Percentiles rank a stretch among this genome's conserved stretches.
Evolutionary conservation across 2,113 vertebrate species (phyloP).

Genomic region (Rattus rattus): DNA sequence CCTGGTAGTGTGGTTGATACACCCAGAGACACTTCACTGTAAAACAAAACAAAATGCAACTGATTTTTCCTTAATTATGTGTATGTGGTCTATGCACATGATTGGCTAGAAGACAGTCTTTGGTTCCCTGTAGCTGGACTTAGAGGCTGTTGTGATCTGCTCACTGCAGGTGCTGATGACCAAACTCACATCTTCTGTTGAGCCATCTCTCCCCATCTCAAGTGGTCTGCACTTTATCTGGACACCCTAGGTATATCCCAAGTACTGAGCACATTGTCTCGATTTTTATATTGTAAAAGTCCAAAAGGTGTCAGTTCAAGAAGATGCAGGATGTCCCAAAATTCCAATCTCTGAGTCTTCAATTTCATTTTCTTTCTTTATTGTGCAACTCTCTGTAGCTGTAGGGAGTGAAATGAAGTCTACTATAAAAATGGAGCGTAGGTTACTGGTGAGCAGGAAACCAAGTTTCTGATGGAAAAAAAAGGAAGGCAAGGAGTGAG

Average conservation of each 20-base stretch:
- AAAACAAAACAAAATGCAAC: background rate
- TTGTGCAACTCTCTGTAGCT: background rate
- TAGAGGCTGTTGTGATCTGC: background rate
- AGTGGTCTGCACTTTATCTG: background rate
- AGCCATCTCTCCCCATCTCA: too few species aligned
- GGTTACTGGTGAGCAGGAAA: background rate
- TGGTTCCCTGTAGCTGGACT: background rate
- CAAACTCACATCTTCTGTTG: background rate
- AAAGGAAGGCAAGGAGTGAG: background rate
- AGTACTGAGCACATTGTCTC: background rate
- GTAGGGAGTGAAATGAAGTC: background rate
- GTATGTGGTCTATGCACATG: background rate
- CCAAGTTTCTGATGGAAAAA: background rate
- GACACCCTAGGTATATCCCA: background rate
- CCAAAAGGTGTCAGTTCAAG: background rate
- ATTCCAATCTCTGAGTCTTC: background rate
- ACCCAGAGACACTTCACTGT: too few species aligned
- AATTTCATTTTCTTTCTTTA: background rate
- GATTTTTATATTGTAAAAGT: background rate
- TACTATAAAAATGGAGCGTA: background rate
- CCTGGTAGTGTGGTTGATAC: background rate
- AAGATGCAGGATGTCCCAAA: background rate
- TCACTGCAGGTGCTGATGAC: background rate
- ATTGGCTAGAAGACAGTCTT: too few species aligned
- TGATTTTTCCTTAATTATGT: background rate